Base-by-base conservation (phyloP, 2,113 vertebrate genomes). In the Hemiscyllium ocellatum region DNA sequence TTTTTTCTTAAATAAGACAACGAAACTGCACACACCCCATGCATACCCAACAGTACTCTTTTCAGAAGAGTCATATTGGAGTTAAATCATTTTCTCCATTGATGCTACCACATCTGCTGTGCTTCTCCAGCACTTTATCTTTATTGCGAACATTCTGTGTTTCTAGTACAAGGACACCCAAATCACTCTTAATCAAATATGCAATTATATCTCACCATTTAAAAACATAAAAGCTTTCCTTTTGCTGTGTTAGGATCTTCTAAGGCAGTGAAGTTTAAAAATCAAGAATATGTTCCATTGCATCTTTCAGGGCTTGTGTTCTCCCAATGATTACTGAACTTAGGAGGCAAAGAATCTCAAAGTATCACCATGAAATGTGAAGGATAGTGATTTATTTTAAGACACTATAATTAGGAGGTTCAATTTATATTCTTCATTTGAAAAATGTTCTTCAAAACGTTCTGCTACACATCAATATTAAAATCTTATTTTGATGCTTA, bases 401-500 rank as follows among this genome's bases (percentile, higher is more conserved):
- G 65, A 15, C 50, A 47, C 8, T 37, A 19, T 52, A 95, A 76
- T 72, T 13, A 72, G 69, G 37, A 33, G 72, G 52, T 95, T 76
- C 42, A 94, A 70, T 50, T 94, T 94, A 94, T 4, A 69, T 47
- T 2, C 13, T 76, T 72, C 17, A 72, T 95, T n/a, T 68, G 7
- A 68, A 68, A 66, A 93, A 95, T 29, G 33, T 2, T 72, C 29
- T 52, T 33, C 94, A 33, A 95, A 52, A 50, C 7, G 10, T 47
- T 29, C 3, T n/a, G 29, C 24, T n/a, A 56, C 47, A 19, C 24
- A 89, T 89, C 86, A 47, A n/a, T 47, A 15, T n/a, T 37, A 37
- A 78, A 47, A 95, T 0, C 15, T 12, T 17, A 56, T 95, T 0
- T 0, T 47, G 26, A 80, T 94, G 94, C 0, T 0, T 0, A 37